A percentile compares a stretch with the other conserved stretches of the same genome.
Evolutionary conservation across 2,888 invertebrate genomes (phyloP).

Genomic region (Rhagophthalmus giganteus): DNA sequence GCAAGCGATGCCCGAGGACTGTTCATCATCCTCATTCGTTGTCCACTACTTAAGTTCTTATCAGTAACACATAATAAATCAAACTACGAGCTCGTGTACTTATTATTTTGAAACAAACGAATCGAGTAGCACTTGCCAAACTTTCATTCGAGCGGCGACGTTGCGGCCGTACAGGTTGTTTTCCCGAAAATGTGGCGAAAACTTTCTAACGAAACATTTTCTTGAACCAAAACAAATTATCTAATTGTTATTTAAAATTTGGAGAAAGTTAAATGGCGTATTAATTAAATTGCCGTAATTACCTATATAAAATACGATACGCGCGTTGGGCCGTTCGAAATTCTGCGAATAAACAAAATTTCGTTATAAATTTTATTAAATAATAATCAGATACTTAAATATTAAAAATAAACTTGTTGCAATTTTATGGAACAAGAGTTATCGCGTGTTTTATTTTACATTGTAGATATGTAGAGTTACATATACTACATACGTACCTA

Average conservation of each 20-base stretch:
- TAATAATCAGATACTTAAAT: no score
- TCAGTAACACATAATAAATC: conserved; percentile 20
- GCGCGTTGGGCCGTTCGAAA: no score
- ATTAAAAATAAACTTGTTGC: no score
- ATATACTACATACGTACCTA: no score
- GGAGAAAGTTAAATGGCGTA: background rate
- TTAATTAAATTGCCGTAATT: no score
- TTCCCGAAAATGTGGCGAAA: background rate
- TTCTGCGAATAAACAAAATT: no score
- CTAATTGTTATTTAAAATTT: no score
- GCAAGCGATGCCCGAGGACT: conserved; percentile 24
- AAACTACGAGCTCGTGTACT: conserved; percentile 21
- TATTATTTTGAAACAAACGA: background rate
- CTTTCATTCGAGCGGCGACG: background rate
- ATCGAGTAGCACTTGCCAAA: conserved; percentile 6
- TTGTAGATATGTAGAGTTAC: no score
- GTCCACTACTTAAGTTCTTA: conserved; percentile 26
- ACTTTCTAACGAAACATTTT: background rate
- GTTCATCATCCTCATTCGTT: conserved; percentile 20
- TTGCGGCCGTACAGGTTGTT: background rate
- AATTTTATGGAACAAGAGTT: no score
- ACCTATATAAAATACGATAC: background rate
- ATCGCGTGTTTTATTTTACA: no score
- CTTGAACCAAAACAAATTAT: background rate
- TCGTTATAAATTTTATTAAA: no score